These are phyloP conservation scores for Drosophila austrosaltans DNA, from an alignment of 2,888 invertebrate genomes.

Conservation along the genomic window DNA sequence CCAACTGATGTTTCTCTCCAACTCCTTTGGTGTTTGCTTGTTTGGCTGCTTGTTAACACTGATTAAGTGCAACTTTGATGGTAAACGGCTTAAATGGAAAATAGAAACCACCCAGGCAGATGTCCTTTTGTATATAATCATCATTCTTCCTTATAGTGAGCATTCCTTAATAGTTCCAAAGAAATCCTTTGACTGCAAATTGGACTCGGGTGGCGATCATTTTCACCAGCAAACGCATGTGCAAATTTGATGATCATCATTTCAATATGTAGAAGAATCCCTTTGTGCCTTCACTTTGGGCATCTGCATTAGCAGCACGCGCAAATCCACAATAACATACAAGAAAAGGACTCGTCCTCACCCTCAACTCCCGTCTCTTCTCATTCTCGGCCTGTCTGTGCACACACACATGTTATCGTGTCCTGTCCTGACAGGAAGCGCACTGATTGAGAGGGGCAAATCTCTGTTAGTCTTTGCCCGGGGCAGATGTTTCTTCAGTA, in stretches of 20 bases:
- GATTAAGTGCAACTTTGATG: constrained; percentile 71
- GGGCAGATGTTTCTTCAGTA: constrained; percentile 75
- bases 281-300: constrained; percentile 13
- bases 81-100: constrained; percentile 53
- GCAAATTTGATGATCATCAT: constrained; percentile 59
- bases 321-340: constrained; percentile 52
- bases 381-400: background rate
- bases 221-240: constrained; percentile 49
- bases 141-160: background rate
- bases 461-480: constrained; percentile 46
- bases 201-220: constrained; percentile 38
- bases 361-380: background rate
- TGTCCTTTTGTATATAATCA: constrained; percentile 13
- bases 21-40: constrained; percentile 36
- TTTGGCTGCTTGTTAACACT: constrained; percentile 52
- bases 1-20: constrained; percentile 9
- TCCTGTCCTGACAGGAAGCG: constrained; percentile 73
- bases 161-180: constrained; percentile 16
- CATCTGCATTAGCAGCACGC: constrained; percentile 72
- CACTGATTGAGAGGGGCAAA: constrained; percentile 77
- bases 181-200: constrained; percentile 47
- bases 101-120: constrained; percentile 46
- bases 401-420: constrained; percentile 53
- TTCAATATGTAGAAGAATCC: constrained; percentile 44
- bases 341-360: constrained; percentile 44